Percentiles rank a stretch among this genome's conserved stretches.
Evolutionary conservation across 2,113 vertebrate genomes (phyloP).

Genomic region (Bos taurus): DNA sequence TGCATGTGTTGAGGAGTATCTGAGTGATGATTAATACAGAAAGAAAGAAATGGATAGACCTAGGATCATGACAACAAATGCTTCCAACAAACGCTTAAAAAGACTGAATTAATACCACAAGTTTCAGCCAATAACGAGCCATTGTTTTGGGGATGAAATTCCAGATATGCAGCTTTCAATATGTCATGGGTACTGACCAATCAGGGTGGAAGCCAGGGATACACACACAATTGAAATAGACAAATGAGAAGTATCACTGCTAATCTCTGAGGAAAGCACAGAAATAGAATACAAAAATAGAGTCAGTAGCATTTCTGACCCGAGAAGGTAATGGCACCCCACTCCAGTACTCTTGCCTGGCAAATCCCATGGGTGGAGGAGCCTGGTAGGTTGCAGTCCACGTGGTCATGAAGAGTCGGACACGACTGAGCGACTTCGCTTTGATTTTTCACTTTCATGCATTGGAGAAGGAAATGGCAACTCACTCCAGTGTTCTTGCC

Average conservation of each 20-base stretch:
- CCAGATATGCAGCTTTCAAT: background rate
- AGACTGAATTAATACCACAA: background rate
- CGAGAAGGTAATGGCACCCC: too few species aligned
- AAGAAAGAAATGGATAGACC: background rate
- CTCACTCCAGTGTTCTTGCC: too few species aligned
- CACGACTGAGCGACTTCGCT: too few species aligned
- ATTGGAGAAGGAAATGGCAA: too few species aligned
- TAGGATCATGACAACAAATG: background rate
- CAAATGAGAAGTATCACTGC: background rate
- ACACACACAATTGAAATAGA: background rate
- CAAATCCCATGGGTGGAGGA: too few species aligned
- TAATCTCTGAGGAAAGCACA: background rate
- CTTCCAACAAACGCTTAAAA: background rate
- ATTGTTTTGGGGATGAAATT: background rate
- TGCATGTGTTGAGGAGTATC: background rate
- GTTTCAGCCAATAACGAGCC: background rate
- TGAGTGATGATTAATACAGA: background rate
- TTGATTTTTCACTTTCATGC: too few species aligned
- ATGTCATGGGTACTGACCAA: background rate
- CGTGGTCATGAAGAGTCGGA: too few species aligned
- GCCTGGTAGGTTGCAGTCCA: too few species aligned
- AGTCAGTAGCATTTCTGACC: background rate
- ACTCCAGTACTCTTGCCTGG: too few species aligned
- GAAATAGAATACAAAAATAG: background rate
- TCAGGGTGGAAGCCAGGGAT: background rate